Conservation (phyloP, 2,797 vertebrate genomes). For the Lithobates pipiens region DNA sequence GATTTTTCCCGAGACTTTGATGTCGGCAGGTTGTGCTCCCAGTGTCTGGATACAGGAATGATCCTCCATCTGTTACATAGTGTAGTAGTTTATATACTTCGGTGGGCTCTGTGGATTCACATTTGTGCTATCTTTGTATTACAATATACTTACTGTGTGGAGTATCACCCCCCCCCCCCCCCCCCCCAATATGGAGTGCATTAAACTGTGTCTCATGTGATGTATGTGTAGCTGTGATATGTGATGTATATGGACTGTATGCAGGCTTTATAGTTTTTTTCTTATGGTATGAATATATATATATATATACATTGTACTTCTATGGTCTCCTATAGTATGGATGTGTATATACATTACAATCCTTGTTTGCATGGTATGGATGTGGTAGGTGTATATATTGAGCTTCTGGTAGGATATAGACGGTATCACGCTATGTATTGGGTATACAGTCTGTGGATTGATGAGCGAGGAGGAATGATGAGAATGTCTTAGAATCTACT, state of each 20-base stretch:
- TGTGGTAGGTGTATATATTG: too few species aligned
- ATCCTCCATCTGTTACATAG: too few species aligned
- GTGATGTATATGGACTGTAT: too few species aligned
- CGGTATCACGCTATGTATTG: not conserved
- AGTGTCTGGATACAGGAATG: too few species aligned
- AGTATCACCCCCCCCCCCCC: too few species aligned
- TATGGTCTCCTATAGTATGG: not conserved
- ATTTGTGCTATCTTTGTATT: not conserved
- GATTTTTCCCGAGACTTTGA: too few species aligned
- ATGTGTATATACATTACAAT: not conserved
- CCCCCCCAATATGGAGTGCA: not conserved
- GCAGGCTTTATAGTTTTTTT: not conserved
- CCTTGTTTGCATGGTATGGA: not conserved
- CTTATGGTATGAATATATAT: not conserved
- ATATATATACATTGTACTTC: too few species aligned
- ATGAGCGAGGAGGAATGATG: not conserved
- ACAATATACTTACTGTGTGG: not conserved
- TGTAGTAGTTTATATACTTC: too few species aligned
- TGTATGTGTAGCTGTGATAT: not conserved
- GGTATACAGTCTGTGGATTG: not conserved
- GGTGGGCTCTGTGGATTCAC: too few species aligned
- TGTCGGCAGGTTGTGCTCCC: too few species aligned
- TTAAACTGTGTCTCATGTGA: not conserved
- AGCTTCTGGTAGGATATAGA: too few species aligned
- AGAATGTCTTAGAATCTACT: too few species aligned